These are phyloP conservation scores for Neoascia interrupta DNA, from an alignment of 2,888 invertebrate species.

Conservation along the genomic window DNA sequence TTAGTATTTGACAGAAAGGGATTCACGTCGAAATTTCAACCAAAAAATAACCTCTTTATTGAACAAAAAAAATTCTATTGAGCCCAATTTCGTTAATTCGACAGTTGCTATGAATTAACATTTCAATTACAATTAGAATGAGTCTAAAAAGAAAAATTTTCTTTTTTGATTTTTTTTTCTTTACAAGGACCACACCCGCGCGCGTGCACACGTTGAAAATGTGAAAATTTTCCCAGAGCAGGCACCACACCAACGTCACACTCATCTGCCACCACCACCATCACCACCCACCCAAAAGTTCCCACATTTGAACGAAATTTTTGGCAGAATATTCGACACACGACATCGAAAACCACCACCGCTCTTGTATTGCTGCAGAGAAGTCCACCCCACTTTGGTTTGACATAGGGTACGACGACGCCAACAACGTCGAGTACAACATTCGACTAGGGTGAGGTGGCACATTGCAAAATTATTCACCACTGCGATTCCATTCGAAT, in stretches of 20 bases:
- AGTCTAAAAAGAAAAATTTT: constrained; percentile 4
- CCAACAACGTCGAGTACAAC: no score
- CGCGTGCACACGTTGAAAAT: constrained; percentile 76
- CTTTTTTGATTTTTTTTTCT: constrained; percentile 25
- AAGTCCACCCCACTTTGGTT: constrained; percentile 31
- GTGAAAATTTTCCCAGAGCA: constrained; percentile 72
- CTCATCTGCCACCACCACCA: constrained; percentile 5
- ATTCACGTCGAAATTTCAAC: constrained; percentile 7
- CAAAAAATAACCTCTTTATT: no score
- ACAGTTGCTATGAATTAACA: no score
- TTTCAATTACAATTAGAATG: no score
- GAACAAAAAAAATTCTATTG: constrained; percentile 20
- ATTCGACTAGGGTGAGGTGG: constrained; percentile 6
- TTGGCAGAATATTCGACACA: constrained; percentile 66
- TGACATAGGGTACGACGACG: constrained; percentile 38
- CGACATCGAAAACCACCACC: constrained; percentile 42
- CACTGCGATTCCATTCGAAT: constrained; percentile 36
- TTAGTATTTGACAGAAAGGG: constrained; percentile 26
- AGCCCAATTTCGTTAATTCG: no score
- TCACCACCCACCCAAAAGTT: constrained; percentile 44
- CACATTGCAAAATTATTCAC: constrained; percentile 46
- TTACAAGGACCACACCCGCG: constrained; percentile 79
- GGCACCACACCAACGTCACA: constrained; percentile 55
- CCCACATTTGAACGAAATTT: constrained; percentile 62
- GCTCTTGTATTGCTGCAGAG: constrained; percentile 14